Evolutionary conservation across 2,113 vertebrate genomes (phyloP), one percentile per base, ranked within the genome.

Genomic region (Malurus cyaneus): DNA sequence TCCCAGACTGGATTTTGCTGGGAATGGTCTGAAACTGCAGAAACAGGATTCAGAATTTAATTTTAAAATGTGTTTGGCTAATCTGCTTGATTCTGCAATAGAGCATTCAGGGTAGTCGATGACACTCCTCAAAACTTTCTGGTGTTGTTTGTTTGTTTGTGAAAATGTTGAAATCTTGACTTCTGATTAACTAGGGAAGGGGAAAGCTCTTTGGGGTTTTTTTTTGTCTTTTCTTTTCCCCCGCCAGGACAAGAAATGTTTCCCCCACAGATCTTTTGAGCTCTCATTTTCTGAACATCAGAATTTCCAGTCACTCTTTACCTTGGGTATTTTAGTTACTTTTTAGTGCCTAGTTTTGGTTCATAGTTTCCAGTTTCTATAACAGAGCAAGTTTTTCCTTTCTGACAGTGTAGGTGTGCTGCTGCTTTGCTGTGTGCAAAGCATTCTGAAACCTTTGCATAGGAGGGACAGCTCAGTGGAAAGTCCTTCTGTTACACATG

Each of bases 401-500:
- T 84, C 56, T 83, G 54, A 20, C 31, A 57, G 34, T 0, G 1
- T 8, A 80, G 77, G 11, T 70, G 46, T 76, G 47, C 53, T 79
- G 61, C 52, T 69, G 41, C 26, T 10, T 69, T 77, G 8, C 14
- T 52, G 53, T 41, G 16, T 70, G 81, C 25, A 74, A 83, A 57
- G 20, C 5, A 8, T 46, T 81, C 77, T 41, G 65, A 53, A 60
- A 60, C 41, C 42, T 92, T 76, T 89, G 39, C 46, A 52, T 2
- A 57, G 39, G 34, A 94, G 46, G 34, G 73, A 20, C 29, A 62
- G 81, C 77, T 85, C 32, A 41, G 71, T 62, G 56, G 39, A 72
- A 91, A 85, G 79, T 86, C 46, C 71, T 94, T 89, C 89, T 3
- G 24, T 82, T 79, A 59, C 53, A 84, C 66, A 84, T n/a, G 66